phyloP scores from a whole-genome alignment of 2,888 invertebrate genomes.

The Tortrix viridana region DNA sequence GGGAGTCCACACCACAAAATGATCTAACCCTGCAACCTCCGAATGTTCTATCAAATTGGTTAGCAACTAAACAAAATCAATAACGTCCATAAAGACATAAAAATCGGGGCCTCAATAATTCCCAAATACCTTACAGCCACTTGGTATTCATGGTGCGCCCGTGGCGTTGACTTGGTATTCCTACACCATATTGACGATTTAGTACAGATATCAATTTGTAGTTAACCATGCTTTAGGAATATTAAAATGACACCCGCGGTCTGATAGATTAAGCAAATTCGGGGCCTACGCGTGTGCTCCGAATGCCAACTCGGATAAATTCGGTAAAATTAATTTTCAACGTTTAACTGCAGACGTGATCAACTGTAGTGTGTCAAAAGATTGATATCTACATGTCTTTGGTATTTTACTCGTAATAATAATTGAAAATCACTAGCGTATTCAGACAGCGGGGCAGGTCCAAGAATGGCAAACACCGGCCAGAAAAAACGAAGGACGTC shows the following conservation, averaged over 20 bases:
- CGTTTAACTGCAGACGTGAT: constrained; percentile 22
- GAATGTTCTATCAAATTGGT: neutral
- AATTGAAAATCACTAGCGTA: neutral
- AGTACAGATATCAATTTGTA: constrained; percentile 80
- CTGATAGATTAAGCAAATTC: constrained; percentile 37
- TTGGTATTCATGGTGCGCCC: constrained; percentile 61
- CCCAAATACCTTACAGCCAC: constrained; percentile 37
- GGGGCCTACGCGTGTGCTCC: constrained; percentile 14
- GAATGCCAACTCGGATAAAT: constrained; percentile 26
- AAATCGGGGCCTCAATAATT: constrained; percentile 32
- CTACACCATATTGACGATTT: constrained; percentile 66
- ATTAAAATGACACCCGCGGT: constrained; percentile 47
- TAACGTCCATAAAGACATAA: constrained; percentile 8
- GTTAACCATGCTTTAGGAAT: constrained; percentile 61
- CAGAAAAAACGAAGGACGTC: no score
- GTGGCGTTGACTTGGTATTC: constrained; percentile 70
- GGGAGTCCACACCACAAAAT: no score
- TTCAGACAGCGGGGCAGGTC: neutral
- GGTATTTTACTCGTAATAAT: neutral
- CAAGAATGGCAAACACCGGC: neutral
- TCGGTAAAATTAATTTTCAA: constrained; percentile 30
- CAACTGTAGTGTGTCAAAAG: constrained; percentile 8
- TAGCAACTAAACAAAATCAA: neutral
- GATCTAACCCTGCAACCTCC: no score
- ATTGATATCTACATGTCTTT: constrained; percentile 15